phyloP scores from a whole-genome alignment of 2,888 invertebrate species.

The Priocnemis perturbator region DNA sequence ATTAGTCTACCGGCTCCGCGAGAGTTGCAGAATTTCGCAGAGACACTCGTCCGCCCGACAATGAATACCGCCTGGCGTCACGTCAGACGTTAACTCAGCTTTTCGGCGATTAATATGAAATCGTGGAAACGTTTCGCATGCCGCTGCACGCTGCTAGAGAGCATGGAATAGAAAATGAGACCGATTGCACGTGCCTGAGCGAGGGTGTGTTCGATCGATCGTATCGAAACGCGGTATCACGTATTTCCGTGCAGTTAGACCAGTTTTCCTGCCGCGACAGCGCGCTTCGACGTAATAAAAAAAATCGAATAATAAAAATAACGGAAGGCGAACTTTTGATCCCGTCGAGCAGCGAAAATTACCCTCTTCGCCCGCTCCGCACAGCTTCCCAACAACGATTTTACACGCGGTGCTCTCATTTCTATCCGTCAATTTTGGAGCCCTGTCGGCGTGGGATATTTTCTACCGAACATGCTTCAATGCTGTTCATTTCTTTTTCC shows the following conservation, averaged over 20 bases:
- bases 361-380: no score
- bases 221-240: slow-evolving; percentile 12
- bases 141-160: slow-evolving; percentile 2
- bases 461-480: no score
- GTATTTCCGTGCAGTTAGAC: slow-evolving; percentile 4
- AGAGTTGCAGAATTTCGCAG: neutral
- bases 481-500: no score
- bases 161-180: slow-evolving; percentile 14
- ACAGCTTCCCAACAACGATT: no score
- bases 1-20: neutral
- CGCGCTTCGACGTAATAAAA: no score
- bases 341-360: no score
- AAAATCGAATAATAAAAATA: no score
- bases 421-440: no score
- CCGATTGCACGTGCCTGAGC: slow-evolving; percentile 2
- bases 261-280: neutral
- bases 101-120: slow-evolving; percentile 9
- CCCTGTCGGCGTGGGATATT: no score
- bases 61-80: neutral
- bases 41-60: neutral
- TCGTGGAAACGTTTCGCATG: slow-evolving; percentile 12
- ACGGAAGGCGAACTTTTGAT: no score
- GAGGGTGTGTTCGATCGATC: slow-evolving; percentile 5
- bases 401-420: no score
- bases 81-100: slow-evolving; percentile 12